Conservation (phyloP, 2,888 invertebrate genomes). For the Camptogramma bilineatum region DNA sequence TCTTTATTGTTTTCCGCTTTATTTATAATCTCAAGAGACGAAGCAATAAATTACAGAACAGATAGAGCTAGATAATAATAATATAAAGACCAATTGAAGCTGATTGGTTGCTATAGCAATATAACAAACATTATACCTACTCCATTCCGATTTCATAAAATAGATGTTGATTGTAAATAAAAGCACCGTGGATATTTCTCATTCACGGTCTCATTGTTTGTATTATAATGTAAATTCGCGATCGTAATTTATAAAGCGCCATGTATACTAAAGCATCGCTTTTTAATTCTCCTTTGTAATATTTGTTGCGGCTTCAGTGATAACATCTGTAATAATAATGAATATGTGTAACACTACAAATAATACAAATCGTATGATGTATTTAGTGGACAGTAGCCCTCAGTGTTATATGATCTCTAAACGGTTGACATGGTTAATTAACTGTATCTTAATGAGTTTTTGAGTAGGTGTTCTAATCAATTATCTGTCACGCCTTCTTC, state of each 20-base stretch:
- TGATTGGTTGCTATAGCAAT: constrained; percentile 6
- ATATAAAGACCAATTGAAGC: not conserved
- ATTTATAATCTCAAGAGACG: constrained; percentile 6
- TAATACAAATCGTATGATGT: not conserved
- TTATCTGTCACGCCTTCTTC: constrained; percentile 24
- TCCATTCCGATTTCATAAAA: constrained; percentile 20
- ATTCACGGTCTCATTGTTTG: constrained; percentile 37
- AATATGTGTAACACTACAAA: too few relatives aligned
- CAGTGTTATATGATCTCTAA: constrained; percentile 18
- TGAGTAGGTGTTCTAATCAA: constrained; percentile 28
- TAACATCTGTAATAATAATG: not conserved
- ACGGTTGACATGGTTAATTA: constrained; percentile 23
- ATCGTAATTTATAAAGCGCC: constrained; percentile 27
- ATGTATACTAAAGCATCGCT: constrained; percentile 8
- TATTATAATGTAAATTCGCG: constrained; percentile 29
- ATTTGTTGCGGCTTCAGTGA: not conserved
- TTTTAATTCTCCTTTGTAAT: constrained; percentile 1
- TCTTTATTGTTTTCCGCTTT: not conserved
- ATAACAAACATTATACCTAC: constrained; percentile 6
- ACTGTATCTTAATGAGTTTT: constrained; percentile 22
- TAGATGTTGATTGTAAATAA: constrained; percentile 30
- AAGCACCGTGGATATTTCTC: constrained; percentile 22
- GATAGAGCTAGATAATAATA: not conserved
- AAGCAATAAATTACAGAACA: constrained; percentile 6
- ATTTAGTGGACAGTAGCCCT: constrained; percentile 10